Base-by-base conservation (phyloP, 2,113 vertebrate genomes). In the Cebus imitator region DNA sequence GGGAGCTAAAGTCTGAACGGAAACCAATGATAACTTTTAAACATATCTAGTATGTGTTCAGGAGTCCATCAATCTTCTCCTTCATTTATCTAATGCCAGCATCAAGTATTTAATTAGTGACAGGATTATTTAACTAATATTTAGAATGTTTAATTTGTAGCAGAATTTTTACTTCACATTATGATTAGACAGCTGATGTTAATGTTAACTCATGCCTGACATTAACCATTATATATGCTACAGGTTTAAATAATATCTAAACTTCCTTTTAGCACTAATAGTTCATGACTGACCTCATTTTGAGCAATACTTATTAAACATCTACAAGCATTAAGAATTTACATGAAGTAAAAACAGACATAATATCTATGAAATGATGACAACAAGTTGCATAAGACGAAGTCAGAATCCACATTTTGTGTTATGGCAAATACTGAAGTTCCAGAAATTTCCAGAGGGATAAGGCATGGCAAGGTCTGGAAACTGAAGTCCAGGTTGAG, bases 391-490 rank as follows among this genome's bases (percentile, higher is more conserved):
- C 45, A 91, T 86, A 68, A 96, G 55, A 73, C 55, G 25, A 43
- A 88, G 64, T 32, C n/a, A 92, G 32, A 83, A 81, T 52, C 58
- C 48, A 35, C 35, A 84, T 85, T 92, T 90, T 95, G 52, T 78
- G 13, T 94, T 93, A 93, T 4, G 68, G 25, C 1, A 78, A 48
- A 87, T 93, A 35, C 18, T 37, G 35, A 55, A 76, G 32, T 84
- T 95, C 20, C 73, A 97, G 78, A 96, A 91, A 83, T 82, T 93
- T 93, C 58, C 43, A 61, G 37, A 43, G 11, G n/a, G 21, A 68
- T 23, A 81, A 75, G 68, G 50, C 35, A 86, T 10, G 12, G 64
- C 55, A 90, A 80, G 4, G 57, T 81, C 70, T 95, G 27, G 6
- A 88, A 89, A 92, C 23, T 25, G 58, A 89, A 58, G n/a, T 86